Percentiles rank a stretch among this genome's conserved stretches.
These are phyloP conservation scores for Podiceps cristatus DNA, from an alignment of 2,113 vertebrate genomes.

Conservation along the genomic window DNA sequence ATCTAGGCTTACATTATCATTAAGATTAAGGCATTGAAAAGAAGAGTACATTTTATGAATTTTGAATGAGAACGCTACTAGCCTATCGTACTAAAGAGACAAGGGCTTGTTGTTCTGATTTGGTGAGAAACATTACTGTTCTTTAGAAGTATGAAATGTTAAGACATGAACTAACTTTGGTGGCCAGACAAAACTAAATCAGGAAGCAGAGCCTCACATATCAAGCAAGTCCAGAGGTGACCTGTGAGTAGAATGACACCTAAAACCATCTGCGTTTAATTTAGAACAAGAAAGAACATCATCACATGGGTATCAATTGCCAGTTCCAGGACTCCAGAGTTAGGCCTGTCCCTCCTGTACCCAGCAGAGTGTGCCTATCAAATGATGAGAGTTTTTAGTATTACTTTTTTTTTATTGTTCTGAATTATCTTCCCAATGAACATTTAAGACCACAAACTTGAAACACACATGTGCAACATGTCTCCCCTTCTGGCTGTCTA, in stretches of 20 bases:
- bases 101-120: neutral
- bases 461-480: neutral
- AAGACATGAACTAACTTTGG: neutral
- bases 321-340: neutral
- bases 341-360: neutral
- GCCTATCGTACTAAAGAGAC: neutral
- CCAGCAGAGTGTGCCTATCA: neutral
- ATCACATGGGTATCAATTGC: neutral
- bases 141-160: neutral
- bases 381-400: neutral
- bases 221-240: neutral
- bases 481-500: neutral
- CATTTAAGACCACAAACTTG: neutral
- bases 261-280: conserved; percentile 4
- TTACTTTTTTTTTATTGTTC: neutral
- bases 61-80: neutral
- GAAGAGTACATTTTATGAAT: neutral
- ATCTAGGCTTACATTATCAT: neutral
- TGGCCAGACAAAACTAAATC: conserved; percentile 26
- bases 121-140: neutral
- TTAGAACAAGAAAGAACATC: neutral
- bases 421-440: neutral
- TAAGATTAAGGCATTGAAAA: neutral
- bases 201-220: neutral
- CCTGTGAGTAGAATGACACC: neutral